Base-by-base conservation (phyloP, 2,888 invertebrate genomes). In the Gonocerus acuteangulatus region DNA sequence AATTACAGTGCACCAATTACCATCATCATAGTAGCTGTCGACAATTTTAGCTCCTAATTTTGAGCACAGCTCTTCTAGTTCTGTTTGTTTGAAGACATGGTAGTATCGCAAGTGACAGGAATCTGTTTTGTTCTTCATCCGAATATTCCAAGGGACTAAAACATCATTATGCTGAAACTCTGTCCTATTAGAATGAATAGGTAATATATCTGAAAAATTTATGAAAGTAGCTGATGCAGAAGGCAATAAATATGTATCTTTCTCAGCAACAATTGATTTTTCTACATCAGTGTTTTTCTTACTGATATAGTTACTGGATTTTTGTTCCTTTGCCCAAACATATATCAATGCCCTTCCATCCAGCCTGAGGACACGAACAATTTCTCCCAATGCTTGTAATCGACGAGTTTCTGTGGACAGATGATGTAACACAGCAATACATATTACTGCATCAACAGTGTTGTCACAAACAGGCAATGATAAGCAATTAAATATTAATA, bases 401-500 rank as follows among this genome's bases (percentile, higher is more conserved):
- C 96, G 80, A 68, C 96, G 79, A 54, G 84, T 86, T 74, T 80
- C 74, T 18, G 86, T 94, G 13, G 93, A 86, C 65, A 99, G 80
- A 76, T 99, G 97, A 74, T 99, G 97, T 69, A 97, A 83, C 1
- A 99, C 99, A 1, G 99, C 99, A 69, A 99, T 92, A 73, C 94
- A 93, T 42, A 99, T 84, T 60, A 83, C 82, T 1, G 85, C 88
- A 76, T 99, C 96, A 0, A 88, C 83, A 62, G 78, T 77, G 21
- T 72, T 74, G 65, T 82, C 79, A 51, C 79, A 79, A 59, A 95
- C 76, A 0, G 91, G 89, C 34, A 94, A 73, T 39, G 76, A 70
- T 18, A 95, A 76, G 67, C 91, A 84, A 75, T 96, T 91, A 44
- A 87, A 82, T 0, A 83, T 79, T 69, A 90, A 80, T 47, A 86